Base-by-base conservation (phyloP, 2,888 invertebrate genomes). In the Alitta virens region DNA sequence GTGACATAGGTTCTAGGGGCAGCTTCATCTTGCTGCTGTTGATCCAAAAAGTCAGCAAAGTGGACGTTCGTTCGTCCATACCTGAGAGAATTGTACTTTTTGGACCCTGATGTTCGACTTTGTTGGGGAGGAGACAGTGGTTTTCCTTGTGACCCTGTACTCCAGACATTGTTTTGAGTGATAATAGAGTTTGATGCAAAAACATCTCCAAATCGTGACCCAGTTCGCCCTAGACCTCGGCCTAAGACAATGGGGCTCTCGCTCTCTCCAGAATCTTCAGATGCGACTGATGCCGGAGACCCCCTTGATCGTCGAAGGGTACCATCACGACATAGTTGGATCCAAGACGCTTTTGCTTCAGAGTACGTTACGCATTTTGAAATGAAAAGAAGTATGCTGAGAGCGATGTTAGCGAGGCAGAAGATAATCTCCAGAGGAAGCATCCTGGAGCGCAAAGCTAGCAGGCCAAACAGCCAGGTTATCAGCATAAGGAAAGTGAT, bases 381-480 rank as follows among this genome's bases (percentile, higher is more conserved):
- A 14, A 60, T n/a, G 25, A 60, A 60, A 7, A 60, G 16, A 7
- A 53, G n/a, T 2, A 60, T 12, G 18, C 52, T 42, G 33, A 27
- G 33, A 9, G 25, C 5, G 14, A 54, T 24, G 24, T 60, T 78
- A 21, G 74, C 71, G 46, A 79, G 71, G 53, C 75, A 75, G 69
- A 80, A 80, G 16, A 78, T 43, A 51, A 77, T 74, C 63, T 75
- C 76, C 64, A 79, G 73, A 9, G 72, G 73, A 9, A 77, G 51
- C 60, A 73, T 73, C 18, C 77, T 76, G 46, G 75, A 75, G 40
- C 71, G 70, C 40, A 76, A 72, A 52, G 78, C 78, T 26, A 77
- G 69, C 12, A 78, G 74, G 3, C 78, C 80, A 51, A 78, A 75
- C 16, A 78, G 71, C 80, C 80, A 80, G 23, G 79, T 75, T 64